Conservation (phyloP, 1,140 invertebrate species). For the Oryctes rhinoceros region DNA sequence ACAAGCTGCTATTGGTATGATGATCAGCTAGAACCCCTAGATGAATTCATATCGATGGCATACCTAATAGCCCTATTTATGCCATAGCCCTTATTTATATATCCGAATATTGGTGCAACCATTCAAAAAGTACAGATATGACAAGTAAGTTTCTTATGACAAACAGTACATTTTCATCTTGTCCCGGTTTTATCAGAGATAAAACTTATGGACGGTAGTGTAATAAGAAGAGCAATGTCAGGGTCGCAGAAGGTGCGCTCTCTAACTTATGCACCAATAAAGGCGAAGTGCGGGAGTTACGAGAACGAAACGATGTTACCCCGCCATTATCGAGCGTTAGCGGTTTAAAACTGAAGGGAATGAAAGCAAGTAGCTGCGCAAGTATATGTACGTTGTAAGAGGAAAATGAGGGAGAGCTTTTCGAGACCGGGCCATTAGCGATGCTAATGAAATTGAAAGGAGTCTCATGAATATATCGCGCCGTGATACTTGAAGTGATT, state of each 20-base stretch:
- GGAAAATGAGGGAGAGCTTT: conserved; percentile 40
- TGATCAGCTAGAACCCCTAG: too few species aligned
- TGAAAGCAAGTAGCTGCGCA: not conserved
- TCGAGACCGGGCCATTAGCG: conserved; percentile 46
- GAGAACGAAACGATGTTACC: conserved; percentile 26
- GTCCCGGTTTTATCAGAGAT: too few species aligned
- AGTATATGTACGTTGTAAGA: not conserved
- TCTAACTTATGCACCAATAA: conserved; percentile 50
- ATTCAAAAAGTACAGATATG: too few species aligned
- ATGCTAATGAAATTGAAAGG: conserved; percentile 51
- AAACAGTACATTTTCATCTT: too few species aligned
- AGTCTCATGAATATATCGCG: conserved; percentile 49
- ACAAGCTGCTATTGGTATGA: too few species aligned
- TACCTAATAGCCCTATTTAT: too few species aligned
- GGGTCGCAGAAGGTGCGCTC: not conserved
- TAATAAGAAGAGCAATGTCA: not conserved
- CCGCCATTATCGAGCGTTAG: not conserved
- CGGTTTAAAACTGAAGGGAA: not conserved
- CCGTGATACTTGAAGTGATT: conserved; percentile 32
- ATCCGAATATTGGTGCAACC: too few species aligned
- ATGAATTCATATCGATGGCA: too few species aligned
- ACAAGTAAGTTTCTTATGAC: too few species aligned
- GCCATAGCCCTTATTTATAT: too few species aligned
- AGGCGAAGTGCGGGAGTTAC: conserved; percentile 48
- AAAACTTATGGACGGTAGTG: not conserved